Evolutionary conservation across 2,113 vertebrate species (phyloP), one percentile per base, ranked within the genome.

Genomic region (Chloropsis cyanopogon): DNA sequence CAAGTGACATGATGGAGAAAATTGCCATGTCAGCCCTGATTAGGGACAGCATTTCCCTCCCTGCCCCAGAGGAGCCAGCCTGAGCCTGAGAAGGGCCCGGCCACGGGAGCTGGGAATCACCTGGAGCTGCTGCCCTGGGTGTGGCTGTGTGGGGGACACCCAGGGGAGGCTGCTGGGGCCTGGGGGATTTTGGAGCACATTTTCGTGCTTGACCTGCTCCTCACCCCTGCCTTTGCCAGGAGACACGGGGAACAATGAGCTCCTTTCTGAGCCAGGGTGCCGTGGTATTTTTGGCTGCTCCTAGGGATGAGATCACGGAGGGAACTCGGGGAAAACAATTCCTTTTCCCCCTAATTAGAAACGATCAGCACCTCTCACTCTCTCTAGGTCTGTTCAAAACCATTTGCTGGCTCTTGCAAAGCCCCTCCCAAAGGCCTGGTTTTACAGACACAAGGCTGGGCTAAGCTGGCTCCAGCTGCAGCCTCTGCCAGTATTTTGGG

Each of bases 1-100:
- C 97, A 97, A 95, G 71, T 96, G 97, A 97, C 88, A 77, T 96
- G 94, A 97, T 97, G 96, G 95, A 92, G 94, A 95, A 97, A 97
- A 97, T 96, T 93, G 90, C 66, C 63, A 0, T 92, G 95, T 92
- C 95, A 50, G 61, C 42, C 9, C 77, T 41, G 77, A 95, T 97
- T 95, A 97, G 91, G 61, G 66, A 12, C 78, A 77, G 88, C 13
- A 0, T 7, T 50, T 71, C 94, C 80, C 76, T 71, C 6, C 1
- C 60, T 46, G 3, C 17, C 42, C 9, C 4, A 33, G 63, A 81
- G 39, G 35, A 39, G 21, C 2, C 22, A 35, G 71, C 7, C 10
- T 4, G 24, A 65, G 79, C 64, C 54, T 14, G 72, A 37, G 82
- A 54, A 59, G 69, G 81, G 88, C 87, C 69, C 24, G 5, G 7